These are phyloP conservation scores for Trogon surrucura DNA, from an alignment of 2,113 vertebrate species.

Conservation along the genomic window DNA sequence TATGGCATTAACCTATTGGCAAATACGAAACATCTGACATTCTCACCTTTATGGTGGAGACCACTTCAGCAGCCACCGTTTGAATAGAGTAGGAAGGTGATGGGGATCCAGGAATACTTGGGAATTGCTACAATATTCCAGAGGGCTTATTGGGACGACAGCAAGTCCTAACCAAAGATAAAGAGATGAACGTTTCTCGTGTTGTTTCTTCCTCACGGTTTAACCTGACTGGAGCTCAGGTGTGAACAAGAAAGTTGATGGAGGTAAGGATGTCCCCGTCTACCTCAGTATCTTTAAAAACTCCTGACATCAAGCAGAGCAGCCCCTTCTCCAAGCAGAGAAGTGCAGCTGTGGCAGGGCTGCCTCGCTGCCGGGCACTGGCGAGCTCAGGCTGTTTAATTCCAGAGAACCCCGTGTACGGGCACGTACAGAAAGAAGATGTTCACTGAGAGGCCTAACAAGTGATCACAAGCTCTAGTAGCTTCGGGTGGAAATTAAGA, in stretches of 20 bases:
- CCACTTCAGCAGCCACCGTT: neutral
- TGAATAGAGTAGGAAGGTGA: neutral
- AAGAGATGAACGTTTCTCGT: neutral
- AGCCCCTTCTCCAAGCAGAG: neutral
- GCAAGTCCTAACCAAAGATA: neutral
- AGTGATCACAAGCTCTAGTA: neutral
- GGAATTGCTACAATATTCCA: neutral
- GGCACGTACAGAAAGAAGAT: neutral
- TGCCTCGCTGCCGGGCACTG: fast-evolving
- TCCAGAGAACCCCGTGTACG: neutral
- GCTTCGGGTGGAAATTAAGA: neutral
- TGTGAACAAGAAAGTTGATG: neutral
- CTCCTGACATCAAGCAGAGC: neutral
- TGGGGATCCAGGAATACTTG: neutral
- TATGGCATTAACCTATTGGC: neutral
- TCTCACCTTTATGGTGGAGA: neutral
- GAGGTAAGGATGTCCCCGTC: neutral
- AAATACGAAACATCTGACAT: neutral
- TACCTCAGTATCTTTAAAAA: neutral
- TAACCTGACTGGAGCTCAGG: neutral
- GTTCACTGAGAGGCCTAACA: neutral
- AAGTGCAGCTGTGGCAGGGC: neutral
- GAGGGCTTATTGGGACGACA: neutral
- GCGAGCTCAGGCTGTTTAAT: neutral
- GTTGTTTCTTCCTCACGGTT: neutral